Base-by-base conservation (phyloP, 2,888 invertebrate genomes). In the Polyploca ridens region DNA sequence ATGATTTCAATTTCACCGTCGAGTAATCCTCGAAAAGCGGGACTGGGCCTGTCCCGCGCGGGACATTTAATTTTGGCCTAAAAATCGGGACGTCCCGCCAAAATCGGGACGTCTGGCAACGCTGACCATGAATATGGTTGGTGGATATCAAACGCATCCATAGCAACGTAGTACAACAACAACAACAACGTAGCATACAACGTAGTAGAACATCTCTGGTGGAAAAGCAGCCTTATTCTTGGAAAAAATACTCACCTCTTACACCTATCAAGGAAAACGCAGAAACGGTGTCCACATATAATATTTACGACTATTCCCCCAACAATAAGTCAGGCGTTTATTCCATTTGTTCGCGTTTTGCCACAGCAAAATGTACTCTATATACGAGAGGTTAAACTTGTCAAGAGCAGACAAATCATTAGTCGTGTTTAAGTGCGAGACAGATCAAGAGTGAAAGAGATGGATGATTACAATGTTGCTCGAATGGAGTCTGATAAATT, bases 351-450 rank as follows among this genome's bases (percentile, higher is more conserved):
- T 8, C 5, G 13, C 44, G 44, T 27, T 44, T 44, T 44, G 44
- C 44, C 13, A 8, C 10, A 1, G 44, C 44, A 44, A 44, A 44
- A 44, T 44, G 44, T 13, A 44, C 44, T 44, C 11, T 44, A 44
- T 27, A 13, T 44, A 13, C 44, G 13, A 11, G 8, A 38, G 44
- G 13, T 13, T 44, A 44, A 44, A 44, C 58, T 35, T 67, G 71
- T 68, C 71, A 66, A 68, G 65, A 63, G 64, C 68, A 69, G 69
- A 69, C 62, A 35, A 61, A 69, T 68, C 71, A 71, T 71, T 71
- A 71, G 71, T 71, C 65, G 41, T 68, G 67, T 65, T 71, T 69
- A 27, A 69, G 67, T 66, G 63, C 65, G 67, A 46, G 19, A 60
- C 11, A 62, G 63, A 69, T 62, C 62, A 66, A 62, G 65, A 65